A percentile compares a stretch with the other conserved stretches of the same genome.
Conservation (phyloP, 1,140 invertebrate genomes). For the Drosophila biarmipes region DNA sequence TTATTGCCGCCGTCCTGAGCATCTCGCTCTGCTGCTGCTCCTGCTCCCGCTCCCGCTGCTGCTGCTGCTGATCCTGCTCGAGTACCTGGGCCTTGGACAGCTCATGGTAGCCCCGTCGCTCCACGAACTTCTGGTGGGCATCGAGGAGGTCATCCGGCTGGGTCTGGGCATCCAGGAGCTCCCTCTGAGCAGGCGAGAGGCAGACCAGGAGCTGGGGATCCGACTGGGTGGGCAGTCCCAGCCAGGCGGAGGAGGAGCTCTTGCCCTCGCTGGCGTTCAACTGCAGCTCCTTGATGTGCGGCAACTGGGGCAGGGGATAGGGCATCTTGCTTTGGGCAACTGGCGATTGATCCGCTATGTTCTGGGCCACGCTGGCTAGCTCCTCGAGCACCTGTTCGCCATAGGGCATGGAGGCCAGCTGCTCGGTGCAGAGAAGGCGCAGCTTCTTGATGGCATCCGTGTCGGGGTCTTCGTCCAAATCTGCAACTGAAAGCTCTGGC, state of each 20-base stretch:
- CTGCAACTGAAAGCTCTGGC: constrained; percentile 52
- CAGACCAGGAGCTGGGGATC: constrained; percentile 88
- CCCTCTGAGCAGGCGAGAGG: constrained; percentile 89
- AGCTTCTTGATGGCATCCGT: constrained; percentile 76
- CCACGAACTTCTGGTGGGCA: constrained; percentile 88
- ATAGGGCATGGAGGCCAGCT: constrained; percentile 87
- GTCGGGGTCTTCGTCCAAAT: constrained; percentile 16
- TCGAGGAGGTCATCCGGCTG: constrained; percentile 87
- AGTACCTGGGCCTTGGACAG: constrained; percentile 68
- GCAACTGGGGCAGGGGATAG: constrained; percentile 70
- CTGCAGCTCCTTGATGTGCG: constrained; percentile 70
- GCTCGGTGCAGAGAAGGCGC: constrained; percentile 87
- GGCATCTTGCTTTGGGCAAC: constrained; percentile 51
- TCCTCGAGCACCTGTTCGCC: constrained; percentile 88
- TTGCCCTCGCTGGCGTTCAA: constrained; percentile 32
- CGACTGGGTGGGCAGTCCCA: constrained; percentile 86
- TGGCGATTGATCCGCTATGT: constrained; percentile 78
- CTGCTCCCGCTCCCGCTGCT: constrained; percentile 66
- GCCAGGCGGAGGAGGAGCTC: constrained; percentile 83
- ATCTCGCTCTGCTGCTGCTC: constrained; percentile 68
- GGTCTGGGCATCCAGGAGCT: constrained; percentile 84
- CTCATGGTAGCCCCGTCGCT: constrained; percentile 87
- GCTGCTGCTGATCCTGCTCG: constrained; percentile 67
- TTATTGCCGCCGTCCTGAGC: constrained; percentile 72
- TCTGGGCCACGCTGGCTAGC: constrained; percentile 87